Conservation (phyloP, 2,113 vertebrate genomes). For the Antigone vipio region DNA sequence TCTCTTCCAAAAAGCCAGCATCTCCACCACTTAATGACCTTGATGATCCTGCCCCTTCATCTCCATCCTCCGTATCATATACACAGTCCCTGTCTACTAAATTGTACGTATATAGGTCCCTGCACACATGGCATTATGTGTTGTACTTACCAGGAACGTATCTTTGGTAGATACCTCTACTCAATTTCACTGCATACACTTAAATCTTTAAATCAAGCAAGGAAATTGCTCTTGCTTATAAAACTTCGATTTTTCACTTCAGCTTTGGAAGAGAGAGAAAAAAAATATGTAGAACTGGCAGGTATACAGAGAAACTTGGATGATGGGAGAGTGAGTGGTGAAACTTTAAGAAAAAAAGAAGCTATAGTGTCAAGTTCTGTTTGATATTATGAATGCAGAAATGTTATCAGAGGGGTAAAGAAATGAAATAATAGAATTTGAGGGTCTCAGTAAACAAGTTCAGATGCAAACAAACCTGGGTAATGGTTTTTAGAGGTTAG, state of each 20-base stretch:
- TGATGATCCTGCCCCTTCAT: background rate
- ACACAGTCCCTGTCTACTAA: background rate
- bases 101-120: background rate
- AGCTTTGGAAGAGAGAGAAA: background rate
- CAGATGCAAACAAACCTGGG: background rate
- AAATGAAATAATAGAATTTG: background rate
- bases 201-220: background rate
- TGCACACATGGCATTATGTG: background rate
- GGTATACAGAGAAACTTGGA: background rate
- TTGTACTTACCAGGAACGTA: background rate
- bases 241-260: background rate
- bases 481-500: background rate
- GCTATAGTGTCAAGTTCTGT: background rate
- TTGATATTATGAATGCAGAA: background rate
- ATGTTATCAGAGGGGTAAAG: background rate
- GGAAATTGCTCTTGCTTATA: background rate
- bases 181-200: background rate
- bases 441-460: background rate
- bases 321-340: background rate
- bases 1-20: background rate
- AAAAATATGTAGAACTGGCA: background rate
- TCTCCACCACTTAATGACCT: background rate
- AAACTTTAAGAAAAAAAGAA: background rate
- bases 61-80: background rate
- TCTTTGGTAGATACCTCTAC: background rate